Evolutionary conservation across 2,113 vertebrate genomes (phyloP).

Genomic region (Sciurus niger): DNA sequence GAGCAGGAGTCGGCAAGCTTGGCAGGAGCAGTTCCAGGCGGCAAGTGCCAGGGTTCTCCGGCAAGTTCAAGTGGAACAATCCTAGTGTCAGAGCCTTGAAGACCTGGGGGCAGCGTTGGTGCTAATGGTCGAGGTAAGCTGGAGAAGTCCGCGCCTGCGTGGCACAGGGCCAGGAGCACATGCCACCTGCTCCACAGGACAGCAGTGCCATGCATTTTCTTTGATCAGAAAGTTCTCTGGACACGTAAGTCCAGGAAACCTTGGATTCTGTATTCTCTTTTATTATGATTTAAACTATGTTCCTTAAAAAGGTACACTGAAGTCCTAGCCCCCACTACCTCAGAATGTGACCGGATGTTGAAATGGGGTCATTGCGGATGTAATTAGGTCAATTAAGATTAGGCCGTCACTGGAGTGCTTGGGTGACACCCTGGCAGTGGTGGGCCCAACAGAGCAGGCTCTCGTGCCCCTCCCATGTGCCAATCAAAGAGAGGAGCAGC

Average conservation of each 20-base stretch:
- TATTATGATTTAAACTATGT: background rate
- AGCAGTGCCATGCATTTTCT: background rate
- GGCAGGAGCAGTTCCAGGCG: background rate
- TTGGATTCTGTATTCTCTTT: background rate
- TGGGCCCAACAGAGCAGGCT: too few relatives aligned
- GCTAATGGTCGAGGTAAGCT: background rate
- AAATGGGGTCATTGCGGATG: background rate
- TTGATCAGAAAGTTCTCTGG: background rate
- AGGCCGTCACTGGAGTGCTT: too few relatives aligned
- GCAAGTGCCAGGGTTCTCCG: background rate
- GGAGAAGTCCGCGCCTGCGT: background rate
- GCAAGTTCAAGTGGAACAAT: background rate
- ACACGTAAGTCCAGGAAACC: background rate
- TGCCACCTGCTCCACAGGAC: background rate
- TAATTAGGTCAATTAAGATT: background rate
- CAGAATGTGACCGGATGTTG: background rate
- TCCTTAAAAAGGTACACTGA: background rate
- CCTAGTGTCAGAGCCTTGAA: background rate
- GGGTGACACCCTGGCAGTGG: too few relatives aligned
- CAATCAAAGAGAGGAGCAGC: too few relatives aligned
- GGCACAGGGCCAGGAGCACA: background rate
- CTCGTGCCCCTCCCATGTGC: too few relatives aligned
- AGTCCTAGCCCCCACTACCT: background rate
- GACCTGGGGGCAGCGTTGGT: fast-evolving
- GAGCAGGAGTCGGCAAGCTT: background rate